Evolutionary conservation across 2,797 vertebrate species (phyloP), one percentile per base, ranked within the genome.

Genomic region (Bovichtus variegatus): DNA sequence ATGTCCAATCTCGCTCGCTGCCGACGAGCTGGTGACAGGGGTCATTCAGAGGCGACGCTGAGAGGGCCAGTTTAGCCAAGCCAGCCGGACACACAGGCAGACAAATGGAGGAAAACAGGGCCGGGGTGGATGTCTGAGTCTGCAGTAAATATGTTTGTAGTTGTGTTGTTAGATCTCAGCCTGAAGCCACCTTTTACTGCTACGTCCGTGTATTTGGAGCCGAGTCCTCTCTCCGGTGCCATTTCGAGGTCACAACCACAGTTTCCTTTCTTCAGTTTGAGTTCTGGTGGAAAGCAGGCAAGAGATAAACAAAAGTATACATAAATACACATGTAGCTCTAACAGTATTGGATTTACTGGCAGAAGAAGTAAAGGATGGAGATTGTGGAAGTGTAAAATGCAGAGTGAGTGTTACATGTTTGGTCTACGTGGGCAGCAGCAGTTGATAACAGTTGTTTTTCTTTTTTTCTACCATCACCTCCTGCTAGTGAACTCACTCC

Each of bases 11-110:
- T 74, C 27, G 16, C 49, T 59, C 74, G 67, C 69, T 25, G 67
- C 51, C 60, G 69, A 77, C 43, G 50, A 29, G 5, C 11, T 8
- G 71, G 78, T 71, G 85, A 87, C 81, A 72, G 58, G 74, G 81
- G 82, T 78, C 71, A 49, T 57, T 66, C 18, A 70, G 80, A 77
- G 7, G 59, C 55, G 2, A 21, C 7, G 73, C 85, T 65, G 78
- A 85, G 79, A 58, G 51, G 72, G 82, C 70, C 65, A 2, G 79
- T 70, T 80, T 25, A 55, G 15, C 5, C 49, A 6, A 65, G 50
- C 36, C 43, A 55, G 50, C 29, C 79, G 61, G 62, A 29, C 53
- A 54, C 19, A 36, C 58, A 64, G 57, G 9, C 40, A 62, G 50
- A 76, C 62, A 8, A 8, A 54, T 2, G 21, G 53, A 49, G 27